Conservation (phyloP, 1,140 invertebrate species). For the Trichonephila clavata region DNA sequence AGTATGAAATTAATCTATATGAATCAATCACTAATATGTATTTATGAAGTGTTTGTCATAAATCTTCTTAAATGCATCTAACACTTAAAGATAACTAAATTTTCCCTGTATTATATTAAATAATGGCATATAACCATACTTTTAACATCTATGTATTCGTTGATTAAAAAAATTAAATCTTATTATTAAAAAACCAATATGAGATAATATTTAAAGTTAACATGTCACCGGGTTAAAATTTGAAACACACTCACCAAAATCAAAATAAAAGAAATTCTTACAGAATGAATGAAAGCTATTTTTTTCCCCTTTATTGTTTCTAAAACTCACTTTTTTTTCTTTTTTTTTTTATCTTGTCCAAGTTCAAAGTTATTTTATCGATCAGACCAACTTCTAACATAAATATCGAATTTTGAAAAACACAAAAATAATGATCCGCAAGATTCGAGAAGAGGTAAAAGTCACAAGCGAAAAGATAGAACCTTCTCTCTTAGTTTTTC, state of each 20-base stretch:
- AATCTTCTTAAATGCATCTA: no score
- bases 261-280: not conserved
- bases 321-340: not conserved
- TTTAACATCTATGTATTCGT: no score
- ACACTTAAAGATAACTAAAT: no score
- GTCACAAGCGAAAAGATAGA: slow-evolving; percentile 19
- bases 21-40: no score
- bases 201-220: not conserved
- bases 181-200: not conserved
- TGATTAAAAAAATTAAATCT: not conserved
- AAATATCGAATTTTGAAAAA: slow-evolving; percentile 26
- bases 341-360: not conserved
- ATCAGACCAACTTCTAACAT: slow-evolving; percentile 31
- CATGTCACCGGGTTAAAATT: not conserved
- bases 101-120: no score
- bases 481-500: slow-evolving; percentile 3
- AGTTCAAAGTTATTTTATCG: not conserved
- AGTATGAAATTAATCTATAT: no score
- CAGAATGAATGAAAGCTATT: not conserved
- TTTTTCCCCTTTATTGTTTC: not conserved
- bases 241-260: not conserved
- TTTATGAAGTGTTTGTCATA: no score
- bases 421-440: slow-evolving; percentile 37
- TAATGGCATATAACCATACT: no score
- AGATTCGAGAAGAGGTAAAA: slow-evolving; percentile 12